phyloP scores from a whole-genome alignment of 1,140 invertebrate genomes.

The Condylostylus longicornis region DNA sequence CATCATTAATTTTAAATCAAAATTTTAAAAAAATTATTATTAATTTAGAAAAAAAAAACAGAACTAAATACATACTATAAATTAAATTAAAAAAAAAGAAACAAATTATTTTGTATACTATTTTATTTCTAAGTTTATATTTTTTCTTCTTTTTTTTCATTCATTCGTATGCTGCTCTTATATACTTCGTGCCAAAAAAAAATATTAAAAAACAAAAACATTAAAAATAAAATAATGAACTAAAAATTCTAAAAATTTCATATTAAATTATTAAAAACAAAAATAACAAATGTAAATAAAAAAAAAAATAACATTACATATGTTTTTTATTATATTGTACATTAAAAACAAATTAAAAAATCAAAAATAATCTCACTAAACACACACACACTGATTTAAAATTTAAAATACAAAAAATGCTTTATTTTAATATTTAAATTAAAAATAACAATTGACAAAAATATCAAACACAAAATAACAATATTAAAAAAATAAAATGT shows the following conservation, averaged over 20 bases:
- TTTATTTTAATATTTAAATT: no score
- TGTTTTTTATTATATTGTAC: no score
- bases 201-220: not conserved
- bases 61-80: not conserved
- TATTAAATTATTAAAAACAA: not conserved
- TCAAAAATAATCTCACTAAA: no score
- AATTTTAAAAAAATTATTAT: no score
- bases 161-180: constrained; percentile 5
- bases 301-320: not conserved
- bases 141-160: constrained; percentile 6
- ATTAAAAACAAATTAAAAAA: no score
- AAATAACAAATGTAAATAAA: not conserved
- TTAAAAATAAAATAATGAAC: not conserved
- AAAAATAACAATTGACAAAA: no score
- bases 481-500: no score
- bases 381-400: no score
- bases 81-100: not conserved
- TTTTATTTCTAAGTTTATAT: constrained; percentile 6
- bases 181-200: not conserved
- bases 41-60: not conserved
- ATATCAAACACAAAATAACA: no score
- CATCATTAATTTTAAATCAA: no score
- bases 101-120: not conserved
- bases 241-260: not conserved
- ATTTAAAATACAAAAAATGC: no score